A percentile compares a stretch with the other conserved stretches of the same genome.
phyloP scores from a whole-genome alignment of 2,888 invertebrate species.

The Drosophila paramelanica region DNA sequence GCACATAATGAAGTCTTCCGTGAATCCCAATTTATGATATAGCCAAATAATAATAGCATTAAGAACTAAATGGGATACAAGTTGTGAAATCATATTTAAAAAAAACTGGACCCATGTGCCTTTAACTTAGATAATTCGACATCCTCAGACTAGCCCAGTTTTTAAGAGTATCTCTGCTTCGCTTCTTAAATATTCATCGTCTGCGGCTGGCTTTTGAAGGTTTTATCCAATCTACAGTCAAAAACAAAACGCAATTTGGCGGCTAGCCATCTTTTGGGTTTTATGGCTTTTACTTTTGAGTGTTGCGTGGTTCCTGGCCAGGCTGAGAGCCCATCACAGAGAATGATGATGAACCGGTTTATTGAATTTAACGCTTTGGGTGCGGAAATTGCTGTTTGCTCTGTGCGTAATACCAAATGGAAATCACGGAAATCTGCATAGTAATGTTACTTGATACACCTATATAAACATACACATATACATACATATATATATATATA shows the following conservation, averaged over 20 bases:
- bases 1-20: no score
- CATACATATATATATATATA: neutral
- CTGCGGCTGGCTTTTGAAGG: conserved; percentile 3
- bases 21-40: no score
- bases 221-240: conserved; percentile 15
- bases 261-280: conserved; percentile 31
- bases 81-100: no score
- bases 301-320: conserved; percentile 17
- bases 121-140: no score
- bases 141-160: no score
- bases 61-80: no score
- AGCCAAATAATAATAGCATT: no score
- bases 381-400: conserved; percentile 44
- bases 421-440: conserved; percentile 75
- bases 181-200: neutral
- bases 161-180: conserved; percentile 7
- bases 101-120: no score
- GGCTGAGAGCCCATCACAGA: conserved; percentile 2
- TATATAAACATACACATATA: neutral
- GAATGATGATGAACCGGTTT: conserved; percentile 42
- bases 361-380: conserved; percentile 50
- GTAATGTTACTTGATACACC: conserved; percentile 20
- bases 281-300: conserved; percentile 31
- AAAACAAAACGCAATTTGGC: conserved; percentile 31
- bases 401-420: conserved; percentile 49